Evolutionary conservation across 2,888 invertebrate genomes (phyloP), one percentile per base, ranked within the genome.

Genomic region (Synanthedon vespiformis): DNA sequence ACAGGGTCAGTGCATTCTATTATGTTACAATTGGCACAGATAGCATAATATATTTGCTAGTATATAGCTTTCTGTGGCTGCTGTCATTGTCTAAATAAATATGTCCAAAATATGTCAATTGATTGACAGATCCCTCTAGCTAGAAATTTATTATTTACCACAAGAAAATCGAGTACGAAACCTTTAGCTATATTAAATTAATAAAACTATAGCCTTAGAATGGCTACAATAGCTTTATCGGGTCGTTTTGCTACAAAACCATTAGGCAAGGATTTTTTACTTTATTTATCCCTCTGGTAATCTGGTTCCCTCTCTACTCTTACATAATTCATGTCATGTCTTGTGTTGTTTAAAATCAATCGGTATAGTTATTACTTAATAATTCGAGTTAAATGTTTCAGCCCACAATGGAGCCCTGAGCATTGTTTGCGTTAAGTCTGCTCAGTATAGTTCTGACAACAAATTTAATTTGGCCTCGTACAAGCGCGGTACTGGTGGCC

Each of bases 401-500:
- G 88, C 80, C 44, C 68, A 78, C 60, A 71, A 74, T 64, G 86
- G 84, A 44, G 73, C 74, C 40, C 58, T 86, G 61, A 76, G 88
- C 60, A 62, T 87, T 65, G 68, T 87, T 68, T 88, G 84, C 68
- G 77, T 86, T 60, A 85, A 85, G 58, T 70, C 82, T 6, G 70
- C 83, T 61, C 74, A 88, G 54, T 91, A 91, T 65, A 89, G 89
- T 64, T 83, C 88, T 1, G 89, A 90, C 56, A 67, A 70, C 2
- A 87, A 76, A 51, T 88, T 89, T 57, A 92, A 92, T 77, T 70
- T 92, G 53, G 89, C 93, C 8, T 82, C 90, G 0, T 88, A 95
- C 71, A 95, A 93, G 74, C 89, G 93, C 58, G 96, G 96, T 34
- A 94, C 95, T 16, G 96, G 96, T 12, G 99, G 98, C 14, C 92